phyloP scores from a whole-genome alignment of 2,113 vertebrate genomes.

The Leucosticte australis region DNA sequence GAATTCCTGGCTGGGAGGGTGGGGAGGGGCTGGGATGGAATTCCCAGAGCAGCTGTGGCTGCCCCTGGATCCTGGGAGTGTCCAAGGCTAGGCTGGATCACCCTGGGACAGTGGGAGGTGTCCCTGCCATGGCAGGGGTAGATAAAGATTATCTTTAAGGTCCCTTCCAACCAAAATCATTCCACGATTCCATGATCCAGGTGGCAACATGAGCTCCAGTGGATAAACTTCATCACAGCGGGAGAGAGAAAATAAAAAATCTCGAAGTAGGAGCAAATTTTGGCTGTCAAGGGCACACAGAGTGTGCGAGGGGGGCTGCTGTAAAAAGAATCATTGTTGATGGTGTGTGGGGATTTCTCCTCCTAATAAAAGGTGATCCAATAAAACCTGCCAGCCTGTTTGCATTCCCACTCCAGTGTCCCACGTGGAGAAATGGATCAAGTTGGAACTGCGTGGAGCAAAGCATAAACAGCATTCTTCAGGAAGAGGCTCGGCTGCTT shows the following conservation, averaged over 20 bases:
- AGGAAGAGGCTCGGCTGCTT: background rate
- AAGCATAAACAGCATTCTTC: conserved; percentile 19
- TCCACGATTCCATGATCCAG: background rate
- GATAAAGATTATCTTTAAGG: rapidly evolving
- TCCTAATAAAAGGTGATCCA: background rate
- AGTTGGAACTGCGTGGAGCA: background rate
- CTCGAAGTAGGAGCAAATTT: background rate
- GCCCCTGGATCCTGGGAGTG: background rate
- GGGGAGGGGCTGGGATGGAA: background rate
- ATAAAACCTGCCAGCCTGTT: conserved; percentile 13
- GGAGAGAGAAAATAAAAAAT: background rate
- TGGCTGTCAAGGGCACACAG: background rate
- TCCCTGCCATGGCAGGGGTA: too few relatives aligned
- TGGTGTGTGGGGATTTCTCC: background rate
- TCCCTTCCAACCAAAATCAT: background rate
- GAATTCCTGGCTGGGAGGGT: background rate
- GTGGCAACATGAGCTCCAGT: background rate
- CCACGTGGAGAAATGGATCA: background rate
- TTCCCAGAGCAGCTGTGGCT: background rate
- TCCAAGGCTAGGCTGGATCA: rapidly evolving
- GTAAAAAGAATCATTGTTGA: background rate
- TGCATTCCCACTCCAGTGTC: background rate
- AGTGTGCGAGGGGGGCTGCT: background rate
- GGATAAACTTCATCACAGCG: background rate
- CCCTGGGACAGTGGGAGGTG: rapidly evolving